These are phyloP conservation scores for Heteromormyrus szaboi DNA, from an alignment of 2,797 vertebrate genomes.

Conservation along the genomic window DNA sequence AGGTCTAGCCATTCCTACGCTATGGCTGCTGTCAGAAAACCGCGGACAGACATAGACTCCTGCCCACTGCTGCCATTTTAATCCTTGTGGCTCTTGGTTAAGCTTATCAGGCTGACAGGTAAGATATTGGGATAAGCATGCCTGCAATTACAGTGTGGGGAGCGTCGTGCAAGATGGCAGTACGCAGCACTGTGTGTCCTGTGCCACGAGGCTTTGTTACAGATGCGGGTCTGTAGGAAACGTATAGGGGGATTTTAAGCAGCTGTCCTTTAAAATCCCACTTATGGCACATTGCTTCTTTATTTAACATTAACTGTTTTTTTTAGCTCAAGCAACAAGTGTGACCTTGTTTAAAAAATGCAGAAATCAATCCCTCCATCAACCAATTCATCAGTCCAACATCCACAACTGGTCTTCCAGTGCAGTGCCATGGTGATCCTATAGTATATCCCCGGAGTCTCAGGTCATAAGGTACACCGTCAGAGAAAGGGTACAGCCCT, in stretches of 20 bases:
- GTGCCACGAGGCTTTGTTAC: neutral
- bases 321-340: neutral
- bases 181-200: constrained; percentile 22
- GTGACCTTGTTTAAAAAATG: neutral
- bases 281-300: neutral
- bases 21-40: neutral
- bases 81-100: constrained; percentile 46
- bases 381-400: neutral
- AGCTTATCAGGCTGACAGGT: constrained; percentile 49
- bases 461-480: neutral
- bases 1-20: neutral
- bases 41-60: constrained; percentile 1
- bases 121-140: constrained; percentile 45
- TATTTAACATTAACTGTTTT: neutral
- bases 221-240: constrained; percentile 22
- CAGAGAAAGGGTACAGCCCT: neutral
- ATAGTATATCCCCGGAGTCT: neutral
- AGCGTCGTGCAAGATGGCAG: constrained; percentile 19
- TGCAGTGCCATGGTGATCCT: neutral
- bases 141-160: constrained; percentile 33
- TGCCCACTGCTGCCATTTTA: constrained; percentile 26
- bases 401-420: neutral
- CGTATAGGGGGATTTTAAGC: neutral
- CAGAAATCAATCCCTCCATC: neutral
- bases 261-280: neutral